phyloP scores from a whole-genome alignment of 2,113 vertebrate genomes.

The Misgurnus mizolepis region DNA sequence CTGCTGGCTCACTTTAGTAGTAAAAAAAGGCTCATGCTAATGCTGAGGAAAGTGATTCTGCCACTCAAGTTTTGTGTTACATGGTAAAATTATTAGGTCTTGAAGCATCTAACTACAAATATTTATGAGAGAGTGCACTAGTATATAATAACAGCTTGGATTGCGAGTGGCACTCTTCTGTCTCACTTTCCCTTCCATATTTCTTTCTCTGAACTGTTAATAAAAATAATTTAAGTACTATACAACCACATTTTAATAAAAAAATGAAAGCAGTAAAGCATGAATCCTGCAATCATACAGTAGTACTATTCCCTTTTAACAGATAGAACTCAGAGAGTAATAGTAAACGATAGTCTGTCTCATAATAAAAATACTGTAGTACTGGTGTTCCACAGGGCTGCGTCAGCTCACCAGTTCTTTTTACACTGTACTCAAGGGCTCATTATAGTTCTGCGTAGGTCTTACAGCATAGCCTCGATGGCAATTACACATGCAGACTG shows the following conservation, averaged over 20 bases:
- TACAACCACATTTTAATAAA: not conserved
- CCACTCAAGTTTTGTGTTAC: constrained; percentile 63
- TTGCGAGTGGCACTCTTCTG: constrained; percentile 65
- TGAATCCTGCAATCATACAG: too few species aligned
- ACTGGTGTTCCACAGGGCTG: too few species aligned
- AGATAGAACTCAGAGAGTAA: too few species aligned
- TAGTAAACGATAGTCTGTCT: too few species aligned
- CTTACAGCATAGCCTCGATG: too few species aligned
- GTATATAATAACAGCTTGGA: constrained; percentile 75
- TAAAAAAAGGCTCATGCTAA: constrained; percentile 56
- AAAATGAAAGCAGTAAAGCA: not conserved
- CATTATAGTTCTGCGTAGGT: too few species aligned
- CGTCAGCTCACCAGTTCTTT: too few species aligned
- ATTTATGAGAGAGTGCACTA: constrained; percentile 75
- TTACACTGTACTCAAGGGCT: too few species aligned
- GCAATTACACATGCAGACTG: too few species aligned
- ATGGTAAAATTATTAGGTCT: constrained; percentile 72
- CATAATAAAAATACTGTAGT: too few species aligned
- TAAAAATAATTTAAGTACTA: constrained; percentile 26
- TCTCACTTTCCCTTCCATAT: constrained; percentile 42
- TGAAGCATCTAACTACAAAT: constrained; percentile 77
- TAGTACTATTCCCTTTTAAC: too few species aligned
- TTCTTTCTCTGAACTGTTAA: constrained; percentile 35
- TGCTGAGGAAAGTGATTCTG: constrained; percentile 59
- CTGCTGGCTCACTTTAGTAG: constrained; percentile 23